Evolutionary conservation across 2,113 vertebrate species (phyloP).

Genomic region (Gracilinanus agilis): DNA sequence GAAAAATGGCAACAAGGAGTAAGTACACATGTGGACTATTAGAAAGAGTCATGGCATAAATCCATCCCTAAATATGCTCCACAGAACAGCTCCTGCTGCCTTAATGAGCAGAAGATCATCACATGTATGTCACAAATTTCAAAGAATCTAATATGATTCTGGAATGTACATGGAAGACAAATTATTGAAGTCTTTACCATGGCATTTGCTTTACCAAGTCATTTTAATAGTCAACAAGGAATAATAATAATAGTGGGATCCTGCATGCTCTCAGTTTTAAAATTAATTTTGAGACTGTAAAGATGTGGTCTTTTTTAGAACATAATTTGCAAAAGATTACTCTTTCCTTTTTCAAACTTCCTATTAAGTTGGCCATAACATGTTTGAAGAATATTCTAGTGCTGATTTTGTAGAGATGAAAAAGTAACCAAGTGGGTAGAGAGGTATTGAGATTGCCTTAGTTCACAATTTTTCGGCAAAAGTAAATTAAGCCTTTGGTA

Average conservation of each 20-base stretch:
- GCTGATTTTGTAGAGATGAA: not conserved
- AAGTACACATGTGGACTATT: not conserved
- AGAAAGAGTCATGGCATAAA: not conserved
- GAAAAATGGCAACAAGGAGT: not conserved
- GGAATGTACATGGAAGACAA: not conserved
- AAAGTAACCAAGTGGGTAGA: not conserved
- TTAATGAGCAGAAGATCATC: not conserved
- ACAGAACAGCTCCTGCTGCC: not conserved
- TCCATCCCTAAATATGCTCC: not conserved
- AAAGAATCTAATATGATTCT: not conserved
- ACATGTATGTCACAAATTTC: not conserved
- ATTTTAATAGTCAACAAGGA: not conserved
- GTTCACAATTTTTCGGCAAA: not conserved
- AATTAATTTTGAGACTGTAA: not conserved
- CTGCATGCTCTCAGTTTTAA: not conserved
- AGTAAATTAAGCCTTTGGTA: not conserved
- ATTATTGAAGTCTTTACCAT: not conserved
- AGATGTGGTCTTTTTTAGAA: not conserved
- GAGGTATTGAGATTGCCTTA: not conserved
- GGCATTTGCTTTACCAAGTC: not conserved
- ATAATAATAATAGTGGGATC: not conserved
- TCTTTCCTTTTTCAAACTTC: not conserved
- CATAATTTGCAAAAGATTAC: not conserved
- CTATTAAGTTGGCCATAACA: not conserved
- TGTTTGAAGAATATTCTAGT: not conserved